Percentiles rank a stretch among this genome's conserved stretches.
phyloP scores from a whole-genome alignment of 2,888 invertebrate genomes.

The Hetaerina titia region DNA sequence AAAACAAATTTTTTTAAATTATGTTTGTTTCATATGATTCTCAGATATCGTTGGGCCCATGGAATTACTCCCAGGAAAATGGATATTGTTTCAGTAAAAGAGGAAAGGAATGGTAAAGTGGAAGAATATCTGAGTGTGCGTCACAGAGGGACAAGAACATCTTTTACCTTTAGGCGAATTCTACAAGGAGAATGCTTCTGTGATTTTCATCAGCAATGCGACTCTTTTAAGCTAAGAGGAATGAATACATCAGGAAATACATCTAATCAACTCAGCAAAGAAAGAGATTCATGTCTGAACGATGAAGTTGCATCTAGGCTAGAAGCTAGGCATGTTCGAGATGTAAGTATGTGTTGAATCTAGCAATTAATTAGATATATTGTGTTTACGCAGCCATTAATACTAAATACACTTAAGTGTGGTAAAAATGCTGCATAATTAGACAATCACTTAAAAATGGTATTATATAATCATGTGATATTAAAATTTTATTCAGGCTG shows the following conservation, averaged over 20 bases:
- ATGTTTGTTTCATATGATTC: constrained; percentile 70
- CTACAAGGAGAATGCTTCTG: constrained; percentile 83
- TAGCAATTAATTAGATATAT: not conserved
- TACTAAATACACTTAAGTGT: not conserved
- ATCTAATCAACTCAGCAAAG: constrained; percentile 71
- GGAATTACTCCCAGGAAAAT: constrained; percentile 91
- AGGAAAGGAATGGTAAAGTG: constrained; percentile 75
- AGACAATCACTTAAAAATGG: too few relatives aligned
- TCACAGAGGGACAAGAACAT: constrained; percentile 83
- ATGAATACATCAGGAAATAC: constrained; percentile 72
- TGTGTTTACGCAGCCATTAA: not conserved
- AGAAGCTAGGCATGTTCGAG: constrained; percentile 88
- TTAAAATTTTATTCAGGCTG: too few relatives aligned
- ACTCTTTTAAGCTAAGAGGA: constrained; percentile 77
- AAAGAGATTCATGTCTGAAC: constrained; percentile 72
- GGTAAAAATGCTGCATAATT: not conserved
- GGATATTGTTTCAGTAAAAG: constrained; percentile 83
- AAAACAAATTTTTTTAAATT: not conserved
- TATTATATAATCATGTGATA: too few relatives aligned
- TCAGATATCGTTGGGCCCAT: constrained; percentile 90
- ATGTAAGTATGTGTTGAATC: constrained; percentile 76
- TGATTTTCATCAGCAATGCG: constrained; percentile 83
- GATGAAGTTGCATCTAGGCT: constrained; percentile 82
- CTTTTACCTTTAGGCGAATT: constrained; percentile 89
- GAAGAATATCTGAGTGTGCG: constrained; percentile 78